Base-by-base conservation (phyloP, 2,888 invertebrate genomes). In the Teleogryllus oceanicus region DNA sequence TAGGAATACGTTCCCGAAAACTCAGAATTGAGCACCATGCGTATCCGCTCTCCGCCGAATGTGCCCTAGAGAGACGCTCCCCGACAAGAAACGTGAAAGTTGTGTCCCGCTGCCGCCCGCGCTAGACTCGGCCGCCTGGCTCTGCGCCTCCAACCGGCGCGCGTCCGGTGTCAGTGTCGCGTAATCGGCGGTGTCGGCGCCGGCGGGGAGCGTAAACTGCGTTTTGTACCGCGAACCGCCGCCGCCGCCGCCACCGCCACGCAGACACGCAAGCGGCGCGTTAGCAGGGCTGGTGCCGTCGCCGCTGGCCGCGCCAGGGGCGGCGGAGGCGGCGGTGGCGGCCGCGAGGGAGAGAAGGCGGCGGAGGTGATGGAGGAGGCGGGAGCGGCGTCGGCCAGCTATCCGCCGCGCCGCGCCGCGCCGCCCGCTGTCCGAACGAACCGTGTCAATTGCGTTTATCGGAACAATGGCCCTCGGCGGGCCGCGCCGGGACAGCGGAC, bases 391-490 rank as follows among this genome's bases (percentile, higher is more conserved):
- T 4, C 8, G 62, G n/a, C 62, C 62, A 62, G 62, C 62, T 62
- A 11, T 62, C 62, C 62, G 62, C 18, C 62, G 37, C 62, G 62
- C 4, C 13, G 62, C 13, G 16, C 16, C 13, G 16, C 16, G 1
- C 16, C 62, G 13, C 62, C 4, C 16, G n/a, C 4, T 62, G 16
- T 62, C 62, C 16, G 62, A 62, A 62, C 62, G 62, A 62, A 62
- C 62, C 62, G 62, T 62, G 62, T 62, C 62, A 62, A 62, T 62
- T 62, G 62, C 62, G 62, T 62, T 62, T 62, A 62, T 62, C 62
- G 62, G 62, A 62, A 62, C 62, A 62, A 62, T 62, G 62, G 62
- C n/a, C 16, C 13, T n/a, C n/a, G 62, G n/a, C 62, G 62, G 62
- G 62, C 62, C 62, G 62, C n/a, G 37, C 37, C 1, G 37, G 37